Base-by-base conservation (phyloP, 2,888 invertebrate genomes). In the Ormyrus rosae region DNA sequence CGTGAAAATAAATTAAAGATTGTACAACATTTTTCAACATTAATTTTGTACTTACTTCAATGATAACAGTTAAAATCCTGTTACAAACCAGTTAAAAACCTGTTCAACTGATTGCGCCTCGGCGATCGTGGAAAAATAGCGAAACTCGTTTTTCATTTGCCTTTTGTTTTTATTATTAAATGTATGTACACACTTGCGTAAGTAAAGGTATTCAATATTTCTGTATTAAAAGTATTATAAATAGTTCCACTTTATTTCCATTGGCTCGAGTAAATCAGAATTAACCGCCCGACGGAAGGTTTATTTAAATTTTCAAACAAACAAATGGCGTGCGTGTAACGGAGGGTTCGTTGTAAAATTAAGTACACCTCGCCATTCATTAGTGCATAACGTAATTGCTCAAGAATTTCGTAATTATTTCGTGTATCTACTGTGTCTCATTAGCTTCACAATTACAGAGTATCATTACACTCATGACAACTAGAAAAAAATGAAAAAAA, bases 1-100 rank as follows among this genome's bases (percentile, higher is more conserved):
- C 1, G 19, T 19, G 19, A 19, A 19, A 19, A 19, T 19, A 19
- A 19, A 19, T 2, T 19, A 19, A 19, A 19, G 19, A 19, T 19
- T 19, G 19, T 19, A 2, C 19, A 19, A 19, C 1, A 19, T 19
- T 58, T 45, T n/a, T 60, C 51, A 45, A 60, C 65, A 53, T 45
- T 68, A 58, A 74, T 56, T 60, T 45, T 5, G 50, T 19, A n/a
- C 45, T 77, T 48, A 58, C 8, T 10, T 63, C 64, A 34, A 50
- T 53, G 76, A 76, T 70, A 70, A 45, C 53, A 77, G 63, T 48
- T 70, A 45, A 11, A 60, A 72, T 65, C 60, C 46, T 67, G 60
- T 58, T 53, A 58, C 13, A 71, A 72, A 78, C 79, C 79, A 68
- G 79, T 79, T 69, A 45, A 55, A 71, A 79, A 63, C 73, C 73